phyloP scores from a whole-genome alignment of 2,113 vertebrate genomes.

The Tangachromis dhanisi region DNA sequence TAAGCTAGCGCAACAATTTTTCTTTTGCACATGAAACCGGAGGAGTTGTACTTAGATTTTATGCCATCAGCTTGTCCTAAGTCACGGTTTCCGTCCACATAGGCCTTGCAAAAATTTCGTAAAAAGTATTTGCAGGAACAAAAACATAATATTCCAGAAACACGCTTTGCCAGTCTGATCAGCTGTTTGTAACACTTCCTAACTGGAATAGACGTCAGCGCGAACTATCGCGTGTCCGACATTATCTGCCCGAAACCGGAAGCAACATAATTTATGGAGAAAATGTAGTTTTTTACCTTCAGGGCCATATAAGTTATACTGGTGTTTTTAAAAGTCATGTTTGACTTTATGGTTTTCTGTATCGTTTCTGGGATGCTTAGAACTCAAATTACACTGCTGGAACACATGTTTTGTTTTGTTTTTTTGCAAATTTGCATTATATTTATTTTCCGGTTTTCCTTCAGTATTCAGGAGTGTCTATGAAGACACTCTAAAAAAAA shows the following conservation, averaged over 20 bases:
- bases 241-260: accelerated
- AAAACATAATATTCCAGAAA: background rate
- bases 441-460: accelerated
- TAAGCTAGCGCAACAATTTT: accelerated
- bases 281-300: background rate
- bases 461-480: background rate
- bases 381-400: background rate
- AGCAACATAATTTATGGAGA: accelerated
- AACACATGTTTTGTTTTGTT: background rate
- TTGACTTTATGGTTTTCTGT: background rate
- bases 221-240: accelerated
- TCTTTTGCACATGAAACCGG: background rate
- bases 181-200: background rate
- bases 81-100: accelerated
- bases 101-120: accelerated
- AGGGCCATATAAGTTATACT: accelerated
- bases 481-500: background rate
- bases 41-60: background rate
- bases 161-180: accelerated
- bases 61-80: accelerated
- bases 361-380: accelerated
- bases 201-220: accelerated
- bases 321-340: background rate
- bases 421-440: background rate
- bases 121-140: accelerated